Conservation (phyloP, 1,140 invertebrate species). For the Rhizoglyphus robini region DNA sequence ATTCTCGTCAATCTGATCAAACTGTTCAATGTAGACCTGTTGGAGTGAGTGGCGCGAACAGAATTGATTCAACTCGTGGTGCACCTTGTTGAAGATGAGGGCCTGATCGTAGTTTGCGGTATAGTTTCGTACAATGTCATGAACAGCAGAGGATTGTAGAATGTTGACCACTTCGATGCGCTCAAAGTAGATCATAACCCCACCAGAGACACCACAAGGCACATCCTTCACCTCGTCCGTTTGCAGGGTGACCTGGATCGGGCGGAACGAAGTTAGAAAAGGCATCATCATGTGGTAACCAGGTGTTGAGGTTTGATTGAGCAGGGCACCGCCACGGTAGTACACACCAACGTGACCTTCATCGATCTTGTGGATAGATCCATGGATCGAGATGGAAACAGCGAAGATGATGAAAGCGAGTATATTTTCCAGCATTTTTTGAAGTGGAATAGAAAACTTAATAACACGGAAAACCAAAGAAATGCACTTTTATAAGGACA, state of each 20-base stretch:
- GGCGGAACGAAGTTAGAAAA: conserved; percentile 58
- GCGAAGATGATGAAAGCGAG: neutral
- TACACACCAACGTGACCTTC: conserved; percentile 64
- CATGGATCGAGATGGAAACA: neutral
- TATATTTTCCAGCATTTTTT: neutral
- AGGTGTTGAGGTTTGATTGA: conserved; percentile 58
- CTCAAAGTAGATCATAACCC: conserved; percentile 87
- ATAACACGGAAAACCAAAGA: too few species aligned
- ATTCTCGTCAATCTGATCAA: conserved; percentile 88
- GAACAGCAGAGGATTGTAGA: conserved; percentile 53
- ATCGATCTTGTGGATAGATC: conserved; percentile 9
- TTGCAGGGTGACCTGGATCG: conserved; percentile 76
- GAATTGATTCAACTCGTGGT: conserved; percentile 86
- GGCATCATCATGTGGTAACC: conserved; percentile 90
- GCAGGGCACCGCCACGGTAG: conserved; percentile 67
- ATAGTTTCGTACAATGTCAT: conserved; percentile 74
- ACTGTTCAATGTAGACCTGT: conserved; percentile 83
- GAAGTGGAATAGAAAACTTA: too few species aligned
- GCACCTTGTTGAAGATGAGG: conserved; percentile 81
- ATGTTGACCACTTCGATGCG: conserved; percentile 84
- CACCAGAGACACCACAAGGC: conserved; percentile 80
- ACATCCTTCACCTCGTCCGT: conserved; percentile 89
- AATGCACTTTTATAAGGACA: too few species aligned
- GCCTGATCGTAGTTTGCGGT: conserved; percentile 81
- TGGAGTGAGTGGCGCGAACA: conserved; percentile 68